phyloP scores from a whole-genome alignment of 2,888 invertebrate genomes.

The Eremobia ochroleuca region DNA sequence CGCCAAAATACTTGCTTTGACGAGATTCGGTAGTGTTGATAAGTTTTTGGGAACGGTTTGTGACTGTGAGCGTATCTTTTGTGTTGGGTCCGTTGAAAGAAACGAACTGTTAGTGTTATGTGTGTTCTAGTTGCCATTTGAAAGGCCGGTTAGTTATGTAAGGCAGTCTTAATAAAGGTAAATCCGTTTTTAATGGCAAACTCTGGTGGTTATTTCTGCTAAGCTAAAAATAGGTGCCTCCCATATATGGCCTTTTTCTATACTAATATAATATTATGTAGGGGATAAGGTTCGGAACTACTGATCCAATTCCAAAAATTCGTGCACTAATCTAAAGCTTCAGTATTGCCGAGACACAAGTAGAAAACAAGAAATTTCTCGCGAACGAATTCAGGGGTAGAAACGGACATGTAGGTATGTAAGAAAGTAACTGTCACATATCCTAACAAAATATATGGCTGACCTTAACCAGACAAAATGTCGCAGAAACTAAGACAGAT shows the following conservation, averaged over 20 bases:
- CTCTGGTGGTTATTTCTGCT: not conserved
- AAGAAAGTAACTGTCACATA: not conserved
- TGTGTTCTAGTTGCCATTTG: not conserved
- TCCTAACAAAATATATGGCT: conserved; percentile 11
- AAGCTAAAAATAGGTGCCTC: not conserved
- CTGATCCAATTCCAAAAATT: not conserved
- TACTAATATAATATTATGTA: not conserved
- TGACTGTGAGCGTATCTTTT: not conserved
- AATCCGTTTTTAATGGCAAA: not conserved
- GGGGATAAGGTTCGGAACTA: not conserved
- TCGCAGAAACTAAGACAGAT: conserved; percentile 43
- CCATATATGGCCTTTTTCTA: not conserved
- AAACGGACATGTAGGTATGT: not conserved
- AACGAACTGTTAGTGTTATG: not conserved
- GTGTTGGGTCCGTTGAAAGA: conserved; percentile 4
- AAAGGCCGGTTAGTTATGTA: not conserved
- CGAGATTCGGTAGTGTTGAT: conserved; percentile 72
- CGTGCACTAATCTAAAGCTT: not conserved
- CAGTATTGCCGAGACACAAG: not conserved
- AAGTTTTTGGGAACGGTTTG: conserved; percentile 49
- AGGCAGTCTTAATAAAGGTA: conserved; percentile 13
- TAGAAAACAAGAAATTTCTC: not conserved
- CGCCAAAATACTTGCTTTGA: conserved; percentile 80
- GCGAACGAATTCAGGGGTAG: too few relatives aligned
- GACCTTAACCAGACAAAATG: not conserved